Conservation (phyloP, 2,888 invertebrate species). For the Uloborus plumipes region DNA sequence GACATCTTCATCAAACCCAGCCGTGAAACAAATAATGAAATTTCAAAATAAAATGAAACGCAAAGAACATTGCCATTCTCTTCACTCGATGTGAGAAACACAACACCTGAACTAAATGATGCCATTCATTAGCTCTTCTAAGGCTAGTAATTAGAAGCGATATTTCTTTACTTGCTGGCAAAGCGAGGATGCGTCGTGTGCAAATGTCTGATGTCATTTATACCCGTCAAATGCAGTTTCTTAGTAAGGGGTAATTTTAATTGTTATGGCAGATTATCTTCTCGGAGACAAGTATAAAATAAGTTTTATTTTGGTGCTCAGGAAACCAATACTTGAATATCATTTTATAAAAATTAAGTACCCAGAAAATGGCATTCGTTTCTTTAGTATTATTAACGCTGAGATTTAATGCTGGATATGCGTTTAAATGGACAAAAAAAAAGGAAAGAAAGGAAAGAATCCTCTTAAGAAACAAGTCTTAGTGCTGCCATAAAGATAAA, state of each 20-base stretch:
- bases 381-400: no score
- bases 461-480: no score
- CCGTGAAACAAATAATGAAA: slow-evolving; percentile 30
- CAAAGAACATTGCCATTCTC: no score
- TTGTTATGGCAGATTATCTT: slow-evolving; percentile 42
- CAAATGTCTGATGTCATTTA: slow-evolving; percentile 40
- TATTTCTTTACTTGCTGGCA: slow-evolving; percentile 49
- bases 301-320: slow-evolving; percentile 23
- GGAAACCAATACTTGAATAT: slow-evolving; percentile 28
- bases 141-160: slow-evolving; percentile 59
- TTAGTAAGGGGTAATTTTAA: slow-evolving; percentile 28
- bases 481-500: no score
- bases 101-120: slow-evolving; percentile 62
- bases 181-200: slow-evolving; percentile 26
- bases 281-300: slow-evolving; percentile 13
- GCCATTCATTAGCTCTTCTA: slow-evolving; percentile 55
- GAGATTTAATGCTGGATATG: no score
- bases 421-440: no score
- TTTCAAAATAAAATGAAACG: slow-evolving; percentile 14
- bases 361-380: no score
- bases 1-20: slow-evolving; percentile 10
- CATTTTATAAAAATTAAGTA: slow-evolving; percentile 1
- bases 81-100: slow-evolving; percentile 35
- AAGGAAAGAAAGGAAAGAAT: no score
- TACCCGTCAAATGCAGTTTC: slow-evolving; percentile 26